Conservation (phyloP, 35 echinoderm and acorn worm genomes). For the Amphiura filiformis region DNA sequence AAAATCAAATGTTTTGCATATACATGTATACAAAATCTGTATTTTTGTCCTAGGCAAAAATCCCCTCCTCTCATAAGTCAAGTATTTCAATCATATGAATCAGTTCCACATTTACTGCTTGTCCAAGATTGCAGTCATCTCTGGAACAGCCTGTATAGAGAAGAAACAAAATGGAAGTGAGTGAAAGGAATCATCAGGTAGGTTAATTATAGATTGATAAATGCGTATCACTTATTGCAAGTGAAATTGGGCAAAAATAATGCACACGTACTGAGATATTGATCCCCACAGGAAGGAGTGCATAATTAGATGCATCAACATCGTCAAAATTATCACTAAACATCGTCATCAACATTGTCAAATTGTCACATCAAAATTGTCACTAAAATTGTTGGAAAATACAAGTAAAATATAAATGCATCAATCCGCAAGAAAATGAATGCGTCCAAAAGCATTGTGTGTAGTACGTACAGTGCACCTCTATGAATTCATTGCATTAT, state of each 20-base stretch:
- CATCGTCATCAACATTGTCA: not conserved
- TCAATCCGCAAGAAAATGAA: too few relatives aligned
- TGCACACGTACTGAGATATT: not conserved
- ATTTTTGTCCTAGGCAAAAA: too few relatives aligned
- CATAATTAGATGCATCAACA: not conserved
- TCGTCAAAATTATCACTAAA: not conserved
- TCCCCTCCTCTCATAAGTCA: too few relatives aligned
- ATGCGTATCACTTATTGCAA: not conserved
- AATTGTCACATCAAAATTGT: not conserved
- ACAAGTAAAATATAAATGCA: too few relatives aligned
- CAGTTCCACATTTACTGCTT: too few relatives aligned
- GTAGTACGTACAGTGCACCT: too few relatives aligned
- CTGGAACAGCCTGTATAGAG: conserved; percentile 65
- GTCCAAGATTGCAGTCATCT: conserved; percentile 67
- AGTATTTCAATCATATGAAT: too few relatives aligned
- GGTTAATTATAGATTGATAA: not conserved
- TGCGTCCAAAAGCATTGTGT: too few relatives aligned
- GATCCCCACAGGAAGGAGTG: not conserved
- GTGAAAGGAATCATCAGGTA: not conserved
- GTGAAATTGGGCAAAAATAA: not conserved
- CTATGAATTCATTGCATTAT: too few relatives aligned
- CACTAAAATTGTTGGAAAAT: too few relatives aligned
- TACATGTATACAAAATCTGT: too few relatives aligned
- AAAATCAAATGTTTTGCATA: too few relatives aligned
- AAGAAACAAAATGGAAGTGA: not conserved